These are phyloP conservation scores for Plectropomus leopardus DNA, from an alignment of 2,113 vertebrate genomes.

Conservation along the genomic window DNA sequence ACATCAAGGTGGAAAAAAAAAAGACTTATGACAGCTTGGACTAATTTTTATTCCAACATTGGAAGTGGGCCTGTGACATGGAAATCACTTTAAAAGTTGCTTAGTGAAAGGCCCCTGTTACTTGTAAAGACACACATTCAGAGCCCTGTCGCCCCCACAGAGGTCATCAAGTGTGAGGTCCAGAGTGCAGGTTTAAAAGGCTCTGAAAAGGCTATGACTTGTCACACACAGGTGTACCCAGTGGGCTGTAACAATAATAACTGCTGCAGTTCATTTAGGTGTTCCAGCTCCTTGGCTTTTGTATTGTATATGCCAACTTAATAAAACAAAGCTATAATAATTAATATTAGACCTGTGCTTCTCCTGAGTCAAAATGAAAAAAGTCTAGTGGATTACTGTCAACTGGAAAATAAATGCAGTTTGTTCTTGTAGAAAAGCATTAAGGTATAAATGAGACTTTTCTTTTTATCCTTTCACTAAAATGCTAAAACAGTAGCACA, in stretches of 20 bases:
- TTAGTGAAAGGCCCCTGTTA: neutral
- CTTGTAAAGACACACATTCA: neutral
- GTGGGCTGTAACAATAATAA: neutral
- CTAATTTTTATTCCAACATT: no score
- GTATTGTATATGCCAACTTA: neutral
- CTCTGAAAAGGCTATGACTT: neutral
- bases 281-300: neutral
- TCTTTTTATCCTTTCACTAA: neutral
- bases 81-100: no score
- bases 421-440: neutral
- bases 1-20: no score
- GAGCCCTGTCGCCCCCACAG: neutral
- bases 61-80: no score
- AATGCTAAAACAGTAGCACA: neutral
- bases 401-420: neutral
- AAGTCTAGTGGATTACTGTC: conserved; percentile 3
- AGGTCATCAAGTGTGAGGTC: no score
- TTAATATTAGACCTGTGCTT: conserved; percentile 25
- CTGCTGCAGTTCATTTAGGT: neutral
- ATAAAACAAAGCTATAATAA: conserved; percentile 5
- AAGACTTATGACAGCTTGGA: no score
- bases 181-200: neutral
- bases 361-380: conserved; percentile 12
- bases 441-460: neutral
- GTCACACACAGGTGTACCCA: neutral